phyloP scores from a whole-genome alignment of 2,113 vertebrate species.

The Nibea albiflora region DNA sequence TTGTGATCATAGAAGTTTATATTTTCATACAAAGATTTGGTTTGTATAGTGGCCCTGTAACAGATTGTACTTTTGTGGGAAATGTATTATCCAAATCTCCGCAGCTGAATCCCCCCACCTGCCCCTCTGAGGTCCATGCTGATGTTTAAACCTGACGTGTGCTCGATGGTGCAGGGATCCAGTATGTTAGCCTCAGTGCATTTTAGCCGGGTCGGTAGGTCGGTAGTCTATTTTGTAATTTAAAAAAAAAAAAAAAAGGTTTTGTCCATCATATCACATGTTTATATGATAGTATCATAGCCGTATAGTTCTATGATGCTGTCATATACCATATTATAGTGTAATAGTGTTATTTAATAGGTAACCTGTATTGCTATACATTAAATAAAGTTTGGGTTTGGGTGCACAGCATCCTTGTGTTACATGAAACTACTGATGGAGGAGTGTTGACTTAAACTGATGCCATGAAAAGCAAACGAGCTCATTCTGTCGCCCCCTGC shows the following conservation, averaged over 20 bases:
- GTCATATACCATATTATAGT: conserved; percentile 70
- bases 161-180: conserved; percentile 79
- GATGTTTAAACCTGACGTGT: conserved; percentile 68
- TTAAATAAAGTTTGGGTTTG: conserved; percentile 97
- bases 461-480: neutral
- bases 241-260: conserved; percentile 71
- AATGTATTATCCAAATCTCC: conserved; percentile 83
- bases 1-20: conserved; percentile 95
- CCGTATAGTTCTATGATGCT: conserved; percentile 62
- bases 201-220: conserved; percentile 84
- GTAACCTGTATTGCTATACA: conserved; percentile 96
- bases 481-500: conserved; percentile 47
- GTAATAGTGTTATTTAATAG: conserved; percentile 97
- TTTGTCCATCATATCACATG: conserved; percentile 91
- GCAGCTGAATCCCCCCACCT: conserved; percentile 63
- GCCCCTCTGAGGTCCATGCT: conserved; percentile 37
- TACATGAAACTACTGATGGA: conserved; percentile 28
- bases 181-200: conserved; percentile 85
- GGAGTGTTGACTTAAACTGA: conserved; percentile 19
- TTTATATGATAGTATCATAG: conserved; percentile 84
- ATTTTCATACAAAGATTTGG: conserved; percentile 96
- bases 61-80: conserved; percentile 85
- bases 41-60: conserved; percentile 88
- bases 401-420: conserved; percentile 84
- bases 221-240: conserved; percentile 87